phyloP scores from a whole-genome alignment of 2,113 vertebrate genomes.

The Heptranchias perlo region DNA sequence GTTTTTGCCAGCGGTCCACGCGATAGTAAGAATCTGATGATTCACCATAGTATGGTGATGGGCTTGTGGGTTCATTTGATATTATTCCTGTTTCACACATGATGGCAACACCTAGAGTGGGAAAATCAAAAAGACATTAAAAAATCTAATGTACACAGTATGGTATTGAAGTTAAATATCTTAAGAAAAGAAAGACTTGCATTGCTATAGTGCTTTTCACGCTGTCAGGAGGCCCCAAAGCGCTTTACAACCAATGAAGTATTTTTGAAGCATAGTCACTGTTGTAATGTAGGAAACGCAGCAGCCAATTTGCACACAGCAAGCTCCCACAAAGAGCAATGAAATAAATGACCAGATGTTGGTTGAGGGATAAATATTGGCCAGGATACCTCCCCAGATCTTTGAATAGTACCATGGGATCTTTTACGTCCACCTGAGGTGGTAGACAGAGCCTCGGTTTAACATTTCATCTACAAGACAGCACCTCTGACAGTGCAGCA shows the following conservation, averaged over 20 bases:
- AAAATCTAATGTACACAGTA: neutral
- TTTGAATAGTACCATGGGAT: neutral
- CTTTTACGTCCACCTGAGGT: neutral
- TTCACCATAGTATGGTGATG: conserved; percentile 49
- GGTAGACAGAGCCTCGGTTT: neutral
- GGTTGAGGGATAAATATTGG: neutral
- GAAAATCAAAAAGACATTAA: neutral
- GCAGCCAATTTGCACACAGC: neutral
- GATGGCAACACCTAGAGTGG: neutral
- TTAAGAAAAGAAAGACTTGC: neutral
- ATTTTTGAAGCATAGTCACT: neutral
- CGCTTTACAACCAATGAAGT: neutral
- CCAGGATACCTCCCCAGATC: neutral
- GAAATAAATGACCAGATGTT: neutral
- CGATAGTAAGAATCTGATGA: conserved; percentile 67
- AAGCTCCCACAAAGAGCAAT: neutral
- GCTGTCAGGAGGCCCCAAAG: neutral
- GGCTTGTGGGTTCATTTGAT: conserved; percentile 40
- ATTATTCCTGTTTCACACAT: conserved; percentile 49
- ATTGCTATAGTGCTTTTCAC: neutral
- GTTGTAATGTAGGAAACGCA: neutral
- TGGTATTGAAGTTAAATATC: neutral
- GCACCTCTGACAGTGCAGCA: neutral
- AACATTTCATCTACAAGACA: neutral
- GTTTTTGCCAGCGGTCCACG: conserved; percentile 74